These are phyloP conservation scores for Apotomis capreana DNA, from an alignment of 2,888 invertebrate species.

Conservation along the genomic window DNA sequence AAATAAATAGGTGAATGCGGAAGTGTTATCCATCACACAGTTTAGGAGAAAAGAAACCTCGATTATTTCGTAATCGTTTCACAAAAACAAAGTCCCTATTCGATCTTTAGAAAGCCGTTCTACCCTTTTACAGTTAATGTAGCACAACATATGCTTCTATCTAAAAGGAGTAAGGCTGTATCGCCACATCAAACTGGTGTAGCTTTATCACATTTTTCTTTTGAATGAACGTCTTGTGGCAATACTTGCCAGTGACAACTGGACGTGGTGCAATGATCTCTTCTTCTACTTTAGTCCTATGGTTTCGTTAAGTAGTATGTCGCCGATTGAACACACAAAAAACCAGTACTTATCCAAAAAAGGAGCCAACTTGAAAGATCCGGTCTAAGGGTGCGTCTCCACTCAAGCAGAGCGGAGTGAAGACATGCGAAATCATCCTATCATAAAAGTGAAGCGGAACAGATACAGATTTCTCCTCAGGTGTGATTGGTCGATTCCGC, in stretches of 20 bases:
- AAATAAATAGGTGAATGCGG: neutral
- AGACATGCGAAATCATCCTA: too few relatives aligned
- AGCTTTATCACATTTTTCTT: neutral
- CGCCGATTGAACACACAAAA: too few relatives aligned
- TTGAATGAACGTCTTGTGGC: constrained; percentile 10
- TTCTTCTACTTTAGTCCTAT: neutral
- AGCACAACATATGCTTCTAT: constrained; percentile 43
- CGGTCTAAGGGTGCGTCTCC: too few relatives aligned
- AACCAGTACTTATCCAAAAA: too few relatives aligned
- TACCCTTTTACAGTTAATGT: constrained; percentile 52
- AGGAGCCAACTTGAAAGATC: too few relatives aligned
- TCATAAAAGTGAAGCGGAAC: too few relatives aligned
- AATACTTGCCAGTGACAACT: constrained; percentile 8
- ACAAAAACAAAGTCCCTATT: constrained; percentile 47
- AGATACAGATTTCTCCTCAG: too few relatives aligned
- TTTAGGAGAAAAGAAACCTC: constrained; percentile 6
- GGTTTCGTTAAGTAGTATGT: too few relatives aligned
- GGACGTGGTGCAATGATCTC: neutral
- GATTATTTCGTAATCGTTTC: constrained; percentile 49
- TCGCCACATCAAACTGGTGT: constrained; percentile 2
- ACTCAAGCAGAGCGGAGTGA: too few relatives aligned
- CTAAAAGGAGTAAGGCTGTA: neutral
- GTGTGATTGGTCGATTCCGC: too few relatives aligned
- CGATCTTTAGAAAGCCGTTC: constrained; percentile 56
- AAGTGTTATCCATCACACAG: constrained; percentile 3